These are phyloP conservation scores for Xylota sylvarum DNA, from an alignment of 2,888 invertebrate genomes.

Conservation along the genomic window DNA sequence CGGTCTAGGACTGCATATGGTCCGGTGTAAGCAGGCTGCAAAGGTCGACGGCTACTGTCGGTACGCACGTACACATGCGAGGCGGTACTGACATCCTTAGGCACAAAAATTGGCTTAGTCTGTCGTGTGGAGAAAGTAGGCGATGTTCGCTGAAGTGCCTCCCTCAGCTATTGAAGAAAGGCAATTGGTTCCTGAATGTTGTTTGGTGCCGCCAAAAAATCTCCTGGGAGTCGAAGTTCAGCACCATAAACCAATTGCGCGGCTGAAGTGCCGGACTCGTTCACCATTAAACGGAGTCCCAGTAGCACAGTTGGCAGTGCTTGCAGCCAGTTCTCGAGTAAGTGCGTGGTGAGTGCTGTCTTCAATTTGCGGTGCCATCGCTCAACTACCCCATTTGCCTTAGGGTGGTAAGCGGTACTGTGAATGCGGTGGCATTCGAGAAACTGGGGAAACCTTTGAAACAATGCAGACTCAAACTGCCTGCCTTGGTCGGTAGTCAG, in stretches of 20 bases:
- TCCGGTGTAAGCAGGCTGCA: too few relatives aligned
- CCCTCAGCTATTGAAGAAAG: constrained; percentile 5
- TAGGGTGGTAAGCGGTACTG: constrained; percentile 82
- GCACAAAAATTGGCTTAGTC: constrained; percentile 1
- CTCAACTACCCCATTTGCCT: constrained; percentile 83
- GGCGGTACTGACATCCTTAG: background rate
- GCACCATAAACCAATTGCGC: constrained; percentile 1
- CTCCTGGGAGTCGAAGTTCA: constrained; percentile 11
- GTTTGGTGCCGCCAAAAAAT: background rate
- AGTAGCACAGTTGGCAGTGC: constrained; percentile 33
- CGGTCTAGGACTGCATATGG: too few relatives aligned
- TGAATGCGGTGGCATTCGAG: constrained; percentile 78
- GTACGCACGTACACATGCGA: constrained; percentile 4
- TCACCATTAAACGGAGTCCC: constrained; percentile 8
- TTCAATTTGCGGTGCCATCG: constrained; percentile 83
- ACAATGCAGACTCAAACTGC: constrained; percentile 81
- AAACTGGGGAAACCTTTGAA: constrained; percentile 78
- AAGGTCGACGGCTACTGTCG: background rate
- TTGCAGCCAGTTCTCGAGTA: constrained; percentile 78
- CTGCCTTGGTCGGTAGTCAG: constrained; percentile 82
- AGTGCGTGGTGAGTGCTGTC: constrained; percentile 79
- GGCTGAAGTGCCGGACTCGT: background rate
- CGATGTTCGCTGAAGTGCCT: constrained; percentile 1
- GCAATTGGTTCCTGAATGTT: background rate
- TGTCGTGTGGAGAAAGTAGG: background rate